A percentile compares a stretch with the other conserved stretches of the same genome.
Evolutionary conservation across 2,888 invertebrate species (phyloP).

Genomic region (Andrena marginata): DNA sequence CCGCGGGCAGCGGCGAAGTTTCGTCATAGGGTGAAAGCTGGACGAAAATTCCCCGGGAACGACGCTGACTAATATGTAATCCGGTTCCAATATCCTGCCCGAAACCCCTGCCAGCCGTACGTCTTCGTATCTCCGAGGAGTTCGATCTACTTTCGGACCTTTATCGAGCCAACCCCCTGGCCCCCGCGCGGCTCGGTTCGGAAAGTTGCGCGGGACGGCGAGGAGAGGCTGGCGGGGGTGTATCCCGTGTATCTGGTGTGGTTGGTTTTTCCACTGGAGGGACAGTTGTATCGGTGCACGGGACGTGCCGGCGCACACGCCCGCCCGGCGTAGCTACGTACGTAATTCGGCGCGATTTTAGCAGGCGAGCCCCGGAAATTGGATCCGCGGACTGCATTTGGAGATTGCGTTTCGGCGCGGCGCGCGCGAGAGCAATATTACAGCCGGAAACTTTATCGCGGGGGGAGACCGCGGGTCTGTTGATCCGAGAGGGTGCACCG

Average conservation of each 20-base stretch:
- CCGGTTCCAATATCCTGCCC: constrained; percentile 80
- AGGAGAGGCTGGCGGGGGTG: neutral
- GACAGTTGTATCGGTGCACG: neutral
- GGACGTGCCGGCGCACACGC: neutral
- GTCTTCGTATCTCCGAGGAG: constrained; percentile 54
- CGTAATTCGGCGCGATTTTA: constrained; percentile 58
- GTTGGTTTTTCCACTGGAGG: constrained; percentile 26
- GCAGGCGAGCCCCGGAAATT: constrained; percentile 59
- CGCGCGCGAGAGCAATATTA: constrained; percentile 30
- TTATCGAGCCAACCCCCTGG: neutral
- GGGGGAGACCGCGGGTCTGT: neutral
- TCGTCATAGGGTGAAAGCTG: constrained; percentile 63
- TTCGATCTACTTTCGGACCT: constrained; percentile 30
- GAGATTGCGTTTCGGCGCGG: constrained; percentile 48
- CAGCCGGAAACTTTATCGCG: constrained; percentile 50
- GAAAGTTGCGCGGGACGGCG: constrained; percentile 11
- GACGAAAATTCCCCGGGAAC: constrained; percentile 66
- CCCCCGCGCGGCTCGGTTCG: neutral
- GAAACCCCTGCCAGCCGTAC: constrained; percentile 55
- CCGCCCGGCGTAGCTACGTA: neutral
- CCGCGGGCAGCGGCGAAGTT: neutral
- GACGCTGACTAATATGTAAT: constrained; percentile 79
- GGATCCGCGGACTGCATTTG: constrained; percentile 60
- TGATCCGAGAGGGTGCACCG: neutral
- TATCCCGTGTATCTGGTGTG: neutral